Base-by-base conservation (phyloP, 2,797 vertebrate genomes). In the Antennarius maculatus region DNA sequence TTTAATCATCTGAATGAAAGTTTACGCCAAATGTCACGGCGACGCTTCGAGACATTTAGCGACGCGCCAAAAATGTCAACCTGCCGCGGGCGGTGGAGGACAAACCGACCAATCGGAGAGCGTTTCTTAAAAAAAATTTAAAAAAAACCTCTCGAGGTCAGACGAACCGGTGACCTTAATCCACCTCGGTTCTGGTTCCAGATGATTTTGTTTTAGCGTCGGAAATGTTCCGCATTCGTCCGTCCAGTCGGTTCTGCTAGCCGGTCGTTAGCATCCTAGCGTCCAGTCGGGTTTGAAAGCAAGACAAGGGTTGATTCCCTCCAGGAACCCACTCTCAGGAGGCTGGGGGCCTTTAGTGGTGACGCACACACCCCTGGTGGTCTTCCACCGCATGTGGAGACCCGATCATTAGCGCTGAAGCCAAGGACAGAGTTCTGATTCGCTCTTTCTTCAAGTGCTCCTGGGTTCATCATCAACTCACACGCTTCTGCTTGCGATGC, bases 291-390 rank as follows among this genome's bases (percentile, higher is more conserved):
- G 56, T 61, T 55, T 66, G 62, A 74, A 71, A 49, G 67, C 37
- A 59, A 49, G 62, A 69, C 45, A 46, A 63, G 70, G 76, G 69
- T 48, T 55, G 57, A 54, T 23, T 58, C 59, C 56, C 66, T 41
- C 52, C 75, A 75, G 75, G 78, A 79, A 84, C 78, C 67, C 81
- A 62, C 66, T 71, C 86, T 86, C 77, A 80, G 80, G 71, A 74
- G 78, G 80, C 76, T 63, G 57, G 69, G 87, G 82, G 76, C 90
- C 89, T 92, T 92, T 92, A 17, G 34, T 46, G 27, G 58, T 92
- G 92, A 93, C 87, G 87, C 91, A 91, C 71, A 78, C 69, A 61
- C 86, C 39, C 90, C 23, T 23, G 88, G 88, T 86, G 88, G 84
- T 79, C 89, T 82, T 76, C 69, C 76, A 52, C 69, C 47, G 56